Evolutionary conservation across 2,797 vertebrate genomes (phyloP).

Genomic region (Benthosema pterotum): DNA sequence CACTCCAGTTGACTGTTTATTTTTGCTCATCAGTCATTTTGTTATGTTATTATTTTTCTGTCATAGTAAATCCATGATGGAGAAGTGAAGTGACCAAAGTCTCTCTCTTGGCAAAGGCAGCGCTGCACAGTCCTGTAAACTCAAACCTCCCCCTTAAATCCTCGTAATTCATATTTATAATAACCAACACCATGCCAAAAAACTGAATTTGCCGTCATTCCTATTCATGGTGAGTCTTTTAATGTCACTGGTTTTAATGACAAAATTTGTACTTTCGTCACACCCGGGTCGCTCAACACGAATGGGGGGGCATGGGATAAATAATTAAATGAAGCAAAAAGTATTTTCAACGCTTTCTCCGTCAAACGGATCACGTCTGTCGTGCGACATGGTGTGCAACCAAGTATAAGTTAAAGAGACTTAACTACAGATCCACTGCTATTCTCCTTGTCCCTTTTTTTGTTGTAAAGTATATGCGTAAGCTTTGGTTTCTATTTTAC

Average conservation of each 20-base stretch:
- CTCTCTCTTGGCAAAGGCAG: conserved; percentile 56
- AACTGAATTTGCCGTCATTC: conserved; percentile 84
- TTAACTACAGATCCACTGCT: conserved; percentile 79
- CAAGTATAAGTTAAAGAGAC: too few relatives aligned
- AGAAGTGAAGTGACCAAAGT: conserved; percentile 79
- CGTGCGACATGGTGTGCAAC: too few relatives aligned
- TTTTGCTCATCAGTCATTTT: conserved; percentile 23
- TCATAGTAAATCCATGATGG: conserved; percentile 61
- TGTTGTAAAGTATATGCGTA: conserved; percentile 71
- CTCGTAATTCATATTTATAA: conserved; percentile 73
- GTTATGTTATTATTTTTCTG: conserved; percentile 8
- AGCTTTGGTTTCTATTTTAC: conserved; percentile 76
- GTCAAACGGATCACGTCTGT: too few relatives aligned
- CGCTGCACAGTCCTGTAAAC: conserved; percentile 66
- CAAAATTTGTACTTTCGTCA: not conserved
- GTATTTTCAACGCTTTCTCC: too few relatives aligned
- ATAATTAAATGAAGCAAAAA: too few relatives aligned
- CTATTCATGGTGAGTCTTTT: conserved; percentile 77
- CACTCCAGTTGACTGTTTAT: conserved; percentile 42
- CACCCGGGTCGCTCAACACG: too few relatives aligned
- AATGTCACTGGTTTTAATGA: conserved; percentile 63
- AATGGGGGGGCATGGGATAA: too few relatives aligned
- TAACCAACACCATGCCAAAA: conserved; percentile 81
- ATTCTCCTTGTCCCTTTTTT: conserved; percentile 73
- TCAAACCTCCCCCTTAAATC: conserved; percentile 73